Conservation (phyloP, 2,113 vertebrate species). For the Brevimyrus niger region DNA sequence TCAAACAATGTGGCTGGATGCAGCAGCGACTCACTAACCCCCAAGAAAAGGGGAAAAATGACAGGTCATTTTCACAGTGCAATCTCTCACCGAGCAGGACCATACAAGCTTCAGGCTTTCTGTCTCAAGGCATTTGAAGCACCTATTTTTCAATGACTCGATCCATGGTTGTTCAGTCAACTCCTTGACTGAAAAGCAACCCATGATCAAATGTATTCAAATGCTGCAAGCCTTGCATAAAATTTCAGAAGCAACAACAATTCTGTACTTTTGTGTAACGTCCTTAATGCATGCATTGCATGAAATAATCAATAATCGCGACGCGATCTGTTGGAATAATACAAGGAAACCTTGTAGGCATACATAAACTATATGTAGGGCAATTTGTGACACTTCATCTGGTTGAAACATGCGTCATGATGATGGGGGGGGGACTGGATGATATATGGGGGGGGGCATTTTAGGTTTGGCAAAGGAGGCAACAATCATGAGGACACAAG, state of each 20-base stretch:
- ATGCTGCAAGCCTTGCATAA: background rate
- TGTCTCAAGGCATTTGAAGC: background rate
- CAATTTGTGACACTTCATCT: background rate
- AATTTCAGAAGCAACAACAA: background rate
- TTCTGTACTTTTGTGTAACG: background rate
- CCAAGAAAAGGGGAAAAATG: background rate
- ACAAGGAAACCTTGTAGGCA: background rate
- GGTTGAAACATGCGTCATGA: background rate
- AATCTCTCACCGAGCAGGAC: background rate
- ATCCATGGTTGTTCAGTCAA: background rate
- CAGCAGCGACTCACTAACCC: conserved; percentile 24
- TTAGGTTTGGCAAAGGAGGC: background rate
- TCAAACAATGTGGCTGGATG: conserved; percentile 60
- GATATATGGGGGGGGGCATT: background rate
- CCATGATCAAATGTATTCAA: background rate
- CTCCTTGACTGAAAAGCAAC: background rate
- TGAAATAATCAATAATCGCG: background rate
- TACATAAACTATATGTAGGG: background rate
- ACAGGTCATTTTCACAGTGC: background rate
- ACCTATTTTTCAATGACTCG: background rate
- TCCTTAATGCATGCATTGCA: background rate
- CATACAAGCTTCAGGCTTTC: background rate
- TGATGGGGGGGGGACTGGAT: background rate
- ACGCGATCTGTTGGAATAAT: background rate
- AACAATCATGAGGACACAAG: background rate